phyloP scores from a whole-genome alignment of 2,113 vertebrate species.

The Silurus glanis region DNA sequence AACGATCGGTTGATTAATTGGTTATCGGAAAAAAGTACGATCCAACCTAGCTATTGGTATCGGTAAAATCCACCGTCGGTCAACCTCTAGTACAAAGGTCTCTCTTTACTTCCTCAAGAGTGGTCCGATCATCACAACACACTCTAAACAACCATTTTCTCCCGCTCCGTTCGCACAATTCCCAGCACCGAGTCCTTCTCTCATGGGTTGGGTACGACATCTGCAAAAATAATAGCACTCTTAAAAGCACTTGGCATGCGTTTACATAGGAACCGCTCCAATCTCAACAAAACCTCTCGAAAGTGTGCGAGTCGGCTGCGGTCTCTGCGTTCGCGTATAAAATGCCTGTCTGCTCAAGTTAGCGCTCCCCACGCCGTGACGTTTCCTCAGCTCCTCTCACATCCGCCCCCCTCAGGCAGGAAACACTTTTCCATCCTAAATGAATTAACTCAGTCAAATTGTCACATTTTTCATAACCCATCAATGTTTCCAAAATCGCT shows the following conservation, averaged over 20 bases:
- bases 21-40: too few species aligned
- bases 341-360: slow-evolving; percentile 29
- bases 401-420: slow-evolving; percentile 43
- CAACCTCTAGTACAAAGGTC: too few species aligned
- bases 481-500: slow-evolving; percentile 13
- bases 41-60: too few species aligned
- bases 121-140: neutral
- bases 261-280: slow-evolving; percentile 33
- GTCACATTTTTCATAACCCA: slow-evolving; percentile 1
- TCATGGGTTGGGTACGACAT: neutral
- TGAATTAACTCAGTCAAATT: slow-evolving; percentile 53
- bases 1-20: too few species aligned
- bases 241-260: slow-evolving; percentile 44
- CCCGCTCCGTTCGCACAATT: slow-evolving; percentile 1
- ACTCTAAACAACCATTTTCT: neutral
- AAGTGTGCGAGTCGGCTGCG: neutral
- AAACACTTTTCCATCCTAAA: slow-evolving; percentile 53
- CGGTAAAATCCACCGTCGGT: too few species aligned
- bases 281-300: slow-evolving; percentile 29
- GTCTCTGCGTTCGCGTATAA: neutral
- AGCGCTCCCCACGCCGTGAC: neutral
- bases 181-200: slow-evolving; percentile 6
- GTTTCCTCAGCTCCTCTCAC: neutral
- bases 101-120: neutral
- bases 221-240: slow-evolving; percentile 38